Base-by-base conservation (phyloP, 35 echinoderm and acorn worm genomes). In the Lytechinus variegatus region DNA sequence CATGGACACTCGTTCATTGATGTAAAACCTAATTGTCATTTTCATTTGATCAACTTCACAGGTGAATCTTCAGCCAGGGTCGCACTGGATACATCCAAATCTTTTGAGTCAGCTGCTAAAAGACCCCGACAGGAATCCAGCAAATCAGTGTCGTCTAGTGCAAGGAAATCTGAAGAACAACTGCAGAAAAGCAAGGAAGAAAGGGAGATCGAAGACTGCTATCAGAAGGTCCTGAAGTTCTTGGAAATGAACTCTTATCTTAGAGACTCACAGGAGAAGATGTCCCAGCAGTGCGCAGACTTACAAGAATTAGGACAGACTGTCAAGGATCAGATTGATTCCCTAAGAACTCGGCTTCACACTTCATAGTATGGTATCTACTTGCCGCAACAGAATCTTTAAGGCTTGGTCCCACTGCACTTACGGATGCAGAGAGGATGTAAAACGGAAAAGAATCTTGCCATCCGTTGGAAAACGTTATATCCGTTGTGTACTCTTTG, bases 231-330 rank as follows among this genome's bases (percentile, higher is more conserved):
- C 3, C 19, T 96, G 9, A 21, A 66, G 21, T 96, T 96, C 86
- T 54, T 96, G 72, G 79, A 94, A 86, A 94, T 94, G 92, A 96
- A 96, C 86, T 27, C 94, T 2, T 94, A 94, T 56, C 86, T 96
- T 52, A 96, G 87, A 91, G 91, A 89, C 55, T 96, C 96, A 10
- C 96, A 96, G 92, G 96, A 96, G 4, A 87, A 52, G 9, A 53
- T 96, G 13, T 19, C 92, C 0, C 88, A 96, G 12, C 96, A 96
- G 86, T 94, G 92, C 92, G 94, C 53, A 11, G 93, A 96, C 27
- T 61, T 96, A 89, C 96, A 96, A 54, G 72, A 94, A 19, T 87
- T 96, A 24, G 96, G 96, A 16, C 33, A 94, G 54, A n/a, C 96
- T 9, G 86, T 96, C 16, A 57, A 88, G 21, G 96, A 96, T 28